Base-by-base conservation (phyloP, 1,140 invertebrate genomes). In the Cotesia glomerata region DNA sequence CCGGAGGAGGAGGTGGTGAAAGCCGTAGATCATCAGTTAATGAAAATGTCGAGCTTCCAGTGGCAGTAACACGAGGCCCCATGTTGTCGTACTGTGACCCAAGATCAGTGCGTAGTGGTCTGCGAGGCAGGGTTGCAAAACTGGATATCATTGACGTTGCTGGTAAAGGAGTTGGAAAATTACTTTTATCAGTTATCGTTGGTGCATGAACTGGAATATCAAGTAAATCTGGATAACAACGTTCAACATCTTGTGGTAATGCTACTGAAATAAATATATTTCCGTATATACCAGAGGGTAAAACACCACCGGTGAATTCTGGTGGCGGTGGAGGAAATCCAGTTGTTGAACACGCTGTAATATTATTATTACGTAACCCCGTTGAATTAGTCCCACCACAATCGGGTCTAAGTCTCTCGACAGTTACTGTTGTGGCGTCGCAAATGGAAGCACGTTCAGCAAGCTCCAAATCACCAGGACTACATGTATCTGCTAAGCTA, bases 51-150 rank as follows among this genome's bases (percentile, higher is more conserved):
- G 94, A 96, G 70, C 90, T 91, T 36, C 95, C 95, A 75, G 93
- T 94, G 1, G 94, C 95, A 5, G 95, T 96, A 9, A 95, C 93
- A 77, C 95, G 89, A 34, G 94, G 93, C 0, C 95, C 95, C 92
- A 97, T 94, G 81, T 95, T 95, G 83, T 97, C 95, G 83, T 96
- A 96, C 84, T 85, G 86, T 75, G 86, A 84, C 73, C 86, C 80
- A 74, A 87, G 75, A 74, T 88, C 85, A 69, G 75, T 63, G n/a
- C 83, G 76, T 35, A 86, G 66, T 59, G 80, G 77, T 49, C 85
- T 86, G 13, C 91, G 85, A 2, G 91, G 91, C 56, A 92, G 78
- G 1, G 90, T 91, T 4, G 91, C 91, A 67, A 90, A 92, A 65
- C 88, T 89, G 1, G 89, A 88, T 5, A 88, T 84, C 76, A 80